Evolutionary conservation across 37 sponge, comb jelly and placozoan species (phyloP).

Genomic region (Ianthella basta): DNA sequence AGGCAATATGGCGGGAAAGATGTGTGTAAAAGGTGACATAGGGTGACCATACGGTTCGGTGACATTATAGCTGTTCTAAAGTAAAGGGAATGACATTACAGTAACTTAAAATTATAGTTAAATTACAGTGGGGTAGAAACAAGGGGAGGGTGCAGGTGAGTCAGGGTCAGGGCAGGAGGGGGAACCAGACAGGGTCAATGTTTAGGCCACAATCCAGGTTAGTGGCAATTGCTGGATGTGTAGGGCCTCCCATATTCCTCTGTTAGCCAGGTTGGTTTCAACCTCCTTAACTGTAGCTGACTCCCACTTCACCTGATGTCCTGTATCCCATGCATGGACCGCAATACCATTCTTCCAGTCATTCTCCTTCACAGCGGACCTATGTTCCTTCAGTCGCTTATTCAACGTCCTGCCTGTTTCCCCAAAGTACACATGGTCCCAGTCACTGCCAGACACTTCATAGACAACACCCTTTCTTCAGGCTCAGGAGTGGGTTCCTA

Average conservation of each 20-base stretch:
- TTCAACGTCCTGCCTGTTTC: neutral
- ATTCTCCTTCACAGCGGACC: neutral
- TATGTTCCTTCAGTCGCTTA: neutral
- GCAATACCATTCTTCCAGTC: neutral
- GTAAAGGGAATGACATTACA: no score
- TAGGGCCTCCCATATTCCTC: neutral
- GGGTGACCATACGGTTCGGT: no score
- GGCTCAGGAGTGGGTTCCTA: neutral
- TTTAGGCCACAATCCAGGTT: slow-evolving; percentile 22
- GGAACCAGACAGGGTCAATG: slow-evolving; percentile 24
- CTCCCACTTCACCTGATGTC: slow-evolving; percentile 8
- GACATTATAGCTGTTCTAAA: no score
- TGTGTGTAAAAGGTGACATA: no score
- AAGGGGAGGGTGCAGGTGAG: no score
- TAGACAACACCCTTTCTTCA: neutral
- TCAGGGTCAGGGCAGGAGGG: neutral
- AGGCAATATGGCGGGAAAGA: no score
- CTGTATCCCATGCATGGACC: neutral
- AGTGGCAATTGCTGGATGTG: neutral
- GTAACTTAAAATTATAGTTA: no score
- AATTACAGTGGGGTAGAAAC: no score
- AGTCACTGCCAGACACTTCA: neutral
- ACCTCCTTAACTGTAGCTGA: neutral
- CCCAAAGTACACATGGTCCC: neutral
- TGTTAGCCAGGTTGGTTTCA: neutral